Evolutionary conservation across 2,888 invertebrate species (phyloP), one percentile per base, ranked within the genome.

Genomic region (Corbicula japonica): DNA sequence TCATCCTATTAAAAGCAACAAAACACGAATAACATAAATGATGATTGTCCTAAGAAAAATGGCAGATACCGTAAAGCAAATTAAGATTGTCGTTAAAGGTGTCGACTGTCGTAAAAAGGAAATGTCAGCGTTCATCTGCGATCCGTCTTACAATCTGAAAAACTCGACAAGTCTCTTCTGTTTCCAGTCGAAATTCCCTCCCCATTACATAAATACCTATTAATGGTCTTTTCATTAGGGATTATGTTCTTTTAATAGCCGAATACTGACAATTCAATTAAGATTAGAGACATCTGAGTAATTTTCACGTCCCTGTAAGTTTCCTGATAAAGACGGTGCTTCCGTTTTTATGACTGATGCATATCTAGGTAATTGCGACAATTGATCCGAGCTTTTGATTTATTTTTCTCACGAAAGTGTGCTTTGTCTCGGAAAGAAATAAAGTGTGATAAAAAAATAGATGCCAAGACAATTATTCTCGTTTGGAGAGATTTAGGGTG

Each of bases 241-340:
- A 46, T 56, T 35, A 76, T 56, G 23, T 26, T 18, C 26, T 28
- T 58, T 63, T 76, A 35, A 76, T 50, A 44, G 62, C 63, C 21
- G 15, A 28, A 44, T 30, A 32, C 44, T 75, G 75, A 69, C 75
- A 63, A 34, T 62, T 63, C 63, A 62, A 72, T 72, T 72, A 62
- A 72, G 32, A 52, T 0, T 41, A 28, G 12, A 41, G 54, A 52
- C 66, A 41, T 1, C 28, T 6, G 62, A 62, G 71, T 44, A 52
- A 41, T 44, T 54, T 50, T 63, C 52, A 72, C 71, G 56, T 23
- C 10, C 38, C 30, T 52, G 62, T 52, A 35, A 1, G 48, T 62
- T 46, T 54, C 30, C 35, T 41, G 44, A 62, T 62, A 72, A 52
- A 48, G 52, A 41, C 54, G 71, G 52, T 62, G 66, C 21, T 52